Base-by-base conservation (phyloP, 2,888 invertebrate species). In the Zelleria hepariella region DNA sequence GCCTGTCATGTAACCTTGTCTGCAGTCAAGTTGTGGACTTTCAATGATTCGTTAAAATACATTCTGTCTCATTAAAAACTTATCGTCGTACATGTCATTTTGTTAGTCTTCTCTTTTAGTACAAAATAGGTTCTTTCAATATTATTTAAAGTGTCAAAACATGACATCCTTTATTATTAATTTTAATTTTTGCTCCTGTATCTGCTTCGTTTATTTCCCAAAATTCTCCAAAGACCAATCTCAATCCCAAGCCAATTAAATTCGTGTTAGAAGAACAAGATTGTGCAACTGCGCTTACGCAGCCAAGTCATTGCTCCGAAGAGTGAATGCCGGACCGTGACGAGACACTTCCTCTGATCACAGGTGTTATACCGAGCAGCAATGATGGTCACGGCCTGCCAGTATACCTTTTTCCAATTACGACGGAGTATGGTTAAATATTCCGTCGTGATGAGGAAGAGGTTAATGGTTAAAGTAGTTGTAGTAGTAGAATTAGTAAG, bases 271-370 rank as follows among this genome's bases (percentile, higher is more conserved):
- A 56, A 42, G 23, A n/a, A 18, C 15, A 57, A 48, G 24, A 57
- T 48, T 57, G 57, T 48, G 57, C 57, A 57, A 57, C 42, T 48
- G 57, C n/a, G 48, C 57, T 48, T 47, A 48, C 47, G 57, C 57
- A 18, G 57, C n/a, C 18, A 32, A 55, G 55, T 55, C 55, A 55
- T 32, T 55, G 55, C 32, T 32, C 55, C 21, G 18, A 42, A 42
- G 32, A 32, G 32, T 55, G 32, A 55, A 55, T 55, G 32, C 27
- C 20, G 20, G 27, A 20, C 55, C 55, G 55, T 55, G 55, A 55
- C 55, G 55, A 32, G 21, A 20, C 55, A 55, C 21, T 55, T 55
- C 55, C 55, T 55, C 32, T 55, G 20, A 18, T 42, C 55, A 42
- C 10, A 53, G 24, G 53, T 53, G 53, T 53, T 53, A n/a, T 23